phyloP scores from a whole-genome alignment of 2,888 invertebrate genomes.

The Agrotis segetum region DNA sequence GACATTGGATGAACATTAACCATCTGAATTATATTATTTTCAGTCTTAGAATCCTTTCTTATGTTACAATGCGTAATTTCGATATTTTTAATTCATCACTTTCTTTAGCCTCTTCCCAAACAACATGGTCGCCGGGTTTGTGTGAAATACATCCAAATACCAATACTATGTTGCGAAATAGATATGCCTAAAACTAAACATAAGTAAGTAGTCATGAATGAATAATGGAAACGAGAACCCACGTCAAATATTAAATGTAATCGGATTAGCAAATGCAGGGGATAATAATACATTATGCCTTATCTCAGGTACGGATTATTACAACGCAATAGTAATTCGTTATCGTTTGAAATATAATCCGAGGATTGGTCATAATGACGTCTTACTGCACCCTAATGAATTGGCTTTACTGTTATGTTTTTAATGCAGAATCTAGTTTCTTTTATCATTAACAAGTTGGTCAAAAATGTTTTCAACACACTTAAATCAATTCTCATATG shows the following conservation, averaged over 20 bases:
- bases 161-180: not conserved
- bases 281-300: constrained; percentile 15
- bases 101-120: not conserved
- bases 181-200: no score
- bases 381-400: not conserved
- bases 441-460: no score
- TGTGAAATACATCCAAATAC: not conserved
- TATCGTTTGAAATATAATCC: constrained; percentile 6
- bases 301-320: constrained; percentile 27
- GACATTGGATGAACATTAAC: no score
- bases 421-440: no score
- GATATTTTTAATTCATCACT: no score
- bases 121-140: not conserved
- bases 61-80: no score
- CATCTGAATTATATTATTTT: no score
- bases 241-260: constrained; percentile 12
- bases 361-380: constrained; percentile 6
- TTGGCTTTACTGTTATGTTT: not conserved
- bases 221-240: constrained; percentile 9
- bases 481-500: no score
- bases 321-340: constrained; percentile 9
- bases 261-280: constrained; percentile 35
- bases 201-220: not conserved
- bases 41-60: no score
- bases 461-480: no score